These are phyloP conservation scores for Euschistus heros DNA, from an alignment of 1,140 invertebrate species.

Conservation along the genomic window DNA sequence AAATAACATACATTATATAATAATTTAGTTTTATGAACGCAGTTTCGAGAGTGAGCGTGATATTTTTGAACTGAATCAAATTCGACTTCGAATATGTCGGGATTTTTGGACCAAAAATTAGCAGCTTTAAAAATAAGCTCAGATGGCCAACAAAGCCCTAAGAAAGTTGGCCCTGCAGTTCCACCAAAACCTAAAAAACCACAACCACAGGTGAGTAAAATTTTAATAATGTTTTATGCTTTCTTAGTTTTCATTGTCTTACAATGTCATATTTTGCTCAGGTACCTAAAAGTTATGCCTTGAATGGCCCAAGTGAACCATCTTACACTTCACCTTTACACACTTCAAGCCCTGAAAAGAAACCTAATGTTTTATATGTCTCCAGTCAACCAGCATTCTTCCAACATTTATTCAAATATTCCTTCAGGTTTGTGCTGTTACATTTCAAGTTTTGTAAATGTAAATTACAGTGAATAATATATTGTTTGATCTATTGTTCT, in stretches of 20 bases:
- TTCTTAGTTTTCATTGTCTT: constrained; percentile 19
- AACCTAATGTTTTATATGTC: constrained; percentile 31
- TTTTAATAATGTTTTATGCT: neutral
- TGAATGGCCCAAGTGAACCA: constrained; percentile 40
- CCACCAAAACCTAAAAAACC: constrained; percentile 68
- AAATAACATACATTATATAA: no score
- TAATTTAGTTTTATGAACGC: neutral
- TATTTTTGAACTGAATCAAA: neutral
- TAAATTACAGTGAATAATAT: neutral
- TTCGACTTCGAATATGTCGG: constrained; percentile 25
- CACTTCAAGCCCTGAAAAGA: constrained; percentile 35
- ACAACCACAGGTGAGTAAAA: constrained; percentile 48
- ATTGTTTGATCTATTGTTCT: neutral
- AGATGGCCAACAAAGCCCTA: constrained; percentile 33
- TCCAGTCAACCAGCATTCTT: neutral
- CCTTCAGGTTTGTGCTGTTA: constrained; percentile 28
- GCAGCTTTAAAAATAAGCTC: constrained; percentile 38
- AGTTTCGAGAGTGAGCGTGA: neutral
- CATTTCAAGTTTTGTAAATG: neutral
- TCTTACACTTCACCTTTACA: constrained; percentile 43
- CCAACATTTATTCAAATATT: constrained; percentile 38
- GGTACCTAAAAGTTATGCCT: constrained; percentile 43
- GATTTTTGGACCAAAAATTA: constrained; percentile 40
- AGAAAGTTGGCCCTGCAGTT: constrained; percentile 61
- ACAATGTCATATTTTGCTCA: constrained; percentile 28